Percentiles rank a stretch among this genome's conserved stretches.
Conservation (phyloP, 2,797 vertebrate genomes). For the Chrysocyon brachyurus region DNA sequence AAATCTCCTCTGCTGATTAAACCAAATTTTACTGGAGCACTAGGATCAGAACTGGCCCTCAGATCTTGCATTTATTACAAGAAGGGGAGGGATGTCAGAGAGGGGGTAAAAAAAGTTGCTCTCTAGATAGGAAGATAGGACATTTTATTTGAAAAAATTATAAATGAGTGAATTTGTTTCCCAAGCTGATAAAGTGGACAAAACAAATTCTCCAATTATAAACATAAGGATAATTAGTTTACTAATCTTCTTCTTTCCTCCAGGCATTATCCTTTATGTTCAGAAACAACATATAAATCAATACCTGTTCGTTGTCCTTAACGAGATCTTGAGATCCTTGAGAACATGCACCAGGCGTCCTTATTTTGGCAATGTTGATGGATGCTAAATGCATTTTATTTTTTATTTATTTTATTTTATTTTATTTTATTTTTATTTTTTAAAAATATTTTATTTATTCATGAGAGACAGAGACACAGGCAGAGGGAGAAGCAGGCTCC, state of each 20-base stretch:
- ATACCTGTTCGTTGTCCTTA: neutral
- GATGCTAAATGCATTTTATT: slow-evolving; percentile 31
- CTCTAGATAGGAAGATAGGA: neutral
- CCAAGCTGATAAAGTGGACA: neutral
- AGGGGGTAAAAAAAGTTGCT: neutral
- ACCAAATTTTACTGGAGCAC: neutral
- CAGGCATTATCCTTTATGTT: neutral
- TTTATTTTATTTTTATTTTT: too few relatives aligned
- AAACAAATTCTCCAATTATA: neutral
- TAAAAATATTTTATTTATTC: too few relatives aligned
- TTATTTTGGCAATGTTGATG: neutral
- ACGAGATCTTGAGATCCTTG: slow-evolving; percentile 35
- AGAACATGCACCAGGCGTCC: neutral
- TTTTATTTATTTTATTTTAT: neutral
- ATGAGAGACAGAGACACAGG: too few relatives aligned
- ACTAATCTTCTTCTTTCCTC: neutral
- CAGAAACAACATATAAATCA: neutral
- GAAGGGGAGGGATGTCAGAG: neutral
- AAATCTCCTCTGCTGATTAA: neutral
- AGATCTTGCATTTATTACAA: neutral
- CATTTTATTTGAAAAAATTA: slow-evolving; percentile 36
- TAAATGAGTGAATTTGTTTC: neutral
- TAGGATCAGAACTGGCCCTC: neutral
- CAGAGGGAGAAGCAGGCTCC: too few relatives aligned
- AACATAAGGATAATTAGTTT: slow-evolving; percentile 18